phyloP scores from a whole-genome alignment of 2,797 vertebrate species.

The Coendou prehensilis region DNA sequence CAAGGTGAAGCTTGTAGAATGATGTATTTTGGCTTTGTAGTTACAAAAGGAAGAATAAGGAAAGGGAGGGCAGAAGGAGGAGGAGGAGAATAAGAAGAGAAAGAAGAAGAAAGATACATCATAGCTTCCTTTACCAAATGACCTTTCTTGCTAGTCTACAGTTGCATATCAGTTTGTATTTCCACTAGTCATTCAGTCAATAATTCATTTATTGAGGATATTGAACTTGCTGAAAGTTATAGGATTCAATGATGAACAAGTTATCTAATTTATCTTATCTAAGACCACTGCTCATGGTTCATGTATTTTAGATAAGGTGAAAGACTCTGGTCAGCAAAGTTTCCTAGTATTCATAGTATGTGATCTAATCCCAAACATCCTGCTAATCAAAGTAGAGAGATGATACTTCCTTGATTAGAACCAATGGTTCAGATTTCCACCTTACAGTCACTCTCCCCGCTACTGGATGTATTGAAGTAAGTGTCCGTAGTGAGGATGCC shows the following conservation, averaged over 20 bases:
- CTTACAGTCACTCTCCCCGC: not conserved
- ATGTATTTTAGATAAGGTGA: not conserved
- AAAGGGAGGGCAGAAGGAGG: accelerated
- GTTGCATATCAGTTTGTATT: not conserved
- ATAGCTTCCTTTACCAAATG: not conserved
- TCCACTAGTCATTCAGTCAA: not conserved
- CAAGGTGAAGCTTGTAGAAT: not conserved
- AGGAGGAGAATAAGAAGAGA: not conserved
- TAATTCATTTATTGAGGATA: not conserved
- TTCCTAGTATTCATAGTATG: not conserved
- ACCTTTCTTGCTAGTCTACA: not conserved
- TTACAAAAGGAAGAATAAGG: not conserved
- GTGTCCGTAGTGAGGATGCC: too few species aligned
- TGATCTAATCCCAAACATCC: too few species aligned
- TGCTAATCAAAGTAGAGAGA: not conserved
- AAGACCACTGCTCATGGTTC: not conserved
- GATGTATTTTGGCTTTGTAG: not conserved
- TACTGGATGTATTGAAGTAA: not conserved
- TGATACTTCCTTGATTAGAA: not conserved
- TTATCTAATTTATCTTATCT: not conserved
- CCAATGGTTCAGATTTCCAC: not conserved
- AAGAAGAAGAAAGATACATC: not conserved
- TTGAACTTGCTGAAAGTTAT: not conserved
- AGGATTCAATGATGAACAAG: not conserved
- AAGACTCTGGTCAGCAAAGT: not conserved